Evolutionary conservation across 2,797 vertebrate species (phyloP).

Genomic region (Syncerus caffer): DNA sequence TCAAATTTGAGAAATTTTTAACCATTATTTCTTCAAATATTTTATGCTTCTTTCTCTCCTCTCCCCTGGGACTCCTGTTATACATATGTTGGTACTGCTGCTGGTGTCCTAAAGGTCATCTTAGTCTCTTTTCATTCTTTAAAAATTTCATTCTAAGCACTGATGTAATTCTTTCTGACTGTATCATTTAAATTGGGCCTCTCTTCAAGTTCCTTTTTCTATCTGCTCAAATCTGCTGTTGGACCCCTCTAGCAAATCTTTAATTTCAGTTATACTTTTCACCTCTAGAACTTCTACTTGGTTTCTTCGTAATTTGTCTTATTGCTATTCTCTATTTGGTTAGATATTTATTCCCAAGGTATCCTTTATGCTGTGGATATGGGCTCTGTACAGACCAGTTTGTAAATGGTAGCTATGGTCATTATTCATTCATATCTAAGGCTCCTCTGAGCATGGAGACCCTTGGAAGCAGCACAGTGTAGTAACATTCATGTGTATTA

Average conservation of each 20-base stretch:
- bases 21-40: not conserved
- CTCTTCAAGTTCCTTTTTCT: not conserved
- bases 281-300: not conserved
- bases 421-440: not conserved
- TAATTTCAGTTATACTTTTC: not conserved
- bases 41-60: not conserved
- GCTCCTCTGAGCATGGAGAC: not conserved
- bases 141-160: not conserved
- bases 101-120: not conserved
- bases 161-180: not conserved
- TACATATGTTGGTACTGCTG: not conserved
- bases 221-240: not conserved
- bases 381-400: not conserved
- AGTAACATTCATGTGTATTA: not conserved
- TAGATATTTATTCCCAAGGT: not conserved
- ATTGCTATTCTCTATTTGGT: not conserved
- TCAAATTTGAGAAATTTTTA: not conserved
- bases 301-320: not conserved
- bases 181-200: not conserved
- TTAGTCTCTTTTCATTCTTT: not conserved
- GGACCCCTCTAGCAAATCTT: not conserved
- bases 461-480: not conserved
- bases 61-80: not conserved
- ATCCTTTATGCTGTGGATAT: not conserved
- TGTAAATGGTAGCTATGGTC: not conserved